phyloP scores from a whole-genome alignment of 2,888 invertebrate species.

The Thymelicus lineola region DNA sequence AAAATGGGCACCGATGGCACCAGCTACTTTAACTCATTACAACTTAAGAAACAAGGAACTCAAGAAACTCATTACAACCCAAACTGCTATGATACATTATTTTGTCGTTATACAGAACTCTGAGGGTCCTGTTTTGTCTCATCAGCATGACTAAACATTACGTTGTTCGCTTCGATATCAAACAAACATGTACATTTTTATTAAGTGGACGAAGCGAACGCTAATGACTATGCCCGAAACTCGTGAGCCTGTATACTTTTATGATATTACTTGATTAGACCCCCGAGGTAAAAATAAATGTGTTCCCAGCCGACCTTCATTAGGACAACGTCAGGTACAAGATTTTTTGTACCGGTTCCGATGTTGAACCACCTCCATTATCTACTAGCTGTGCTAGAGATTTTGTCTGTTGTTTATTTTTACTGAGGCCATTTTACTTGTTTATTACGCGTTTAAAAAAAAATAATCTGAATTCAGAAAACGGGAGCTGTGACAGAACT shows the following conservation, averaged over 20 bases:
- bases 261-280: slow-evolving; percentile 44
- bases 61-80: too few relatives aligned
- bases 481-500: too few relatives aligned
- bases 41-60: too few relatives aligned
- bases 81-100: too few relatives aligned
- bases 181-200: slow-evolving; percentile 1
- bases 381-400: slow-evolving; percentile 39
- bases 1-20: too few relatives aligned
- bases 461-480: too few relatives aligned
- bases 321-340: slow-evolving; percentile 73
- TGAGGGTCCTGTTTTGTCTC: background rate
- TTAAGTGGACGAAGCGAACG: slow-evolving; percentile 11
- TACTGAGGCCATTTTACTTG: background rate
- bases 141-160: background rate
- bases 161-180: background rate
- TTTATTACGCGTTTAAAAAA: background rate
- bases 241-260: slow-evolving; percentile 34
- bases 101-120: too few relatives aligned
- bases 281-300: slow-evolving; percentile 41
- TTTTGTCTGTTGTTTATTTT: background rate
- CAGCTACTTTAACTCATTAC: too few relatives aligned
- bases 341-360: slow-evolving; percentile 62
- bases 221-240: slow-evolving; percentile 23
- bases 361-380: slow-evolving; percentile 63
- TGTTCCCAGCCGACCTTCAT: slow-evolving; percentile 63